phyloP scores from a whole-genome alignment of 2,113 vertebrate genomes.

The Burhinus oedicnemus region DNA sequence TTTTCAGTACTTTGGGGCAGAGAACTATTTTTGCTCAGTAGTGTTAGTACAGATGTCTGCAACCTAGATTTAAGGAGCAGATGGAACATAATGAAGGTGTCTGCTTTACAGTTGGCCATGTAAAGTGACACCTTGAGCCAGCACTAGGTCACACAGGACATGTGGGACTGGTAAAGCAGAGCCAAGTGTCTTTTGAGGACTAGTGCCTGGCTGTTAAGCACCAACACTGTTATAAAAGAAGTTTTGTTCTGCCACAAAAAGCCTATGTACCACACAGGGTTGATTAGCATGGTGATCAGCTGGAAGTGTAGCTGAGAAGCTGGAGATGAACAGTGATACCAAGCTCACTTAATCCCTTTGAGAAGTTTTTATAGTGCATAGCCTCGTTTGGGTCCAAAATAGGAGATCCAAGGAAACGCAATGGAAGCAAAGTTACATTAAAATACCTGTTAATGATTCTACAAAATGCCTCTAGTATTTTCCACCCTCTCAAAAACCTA shows the following conservation, averaged over 20 bases:
- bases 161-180: background rate
- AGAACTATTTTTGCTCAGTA: background rate
- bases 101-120: background rate
- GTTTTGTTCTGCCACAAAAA: background rate
- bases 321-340: background rate
- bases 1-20: background rate
- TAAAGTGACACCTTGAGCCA: background rate
- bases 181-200: background rate
- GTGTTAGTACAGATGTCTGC: background rate
- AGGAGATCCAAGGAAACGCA: background rate
- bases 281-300: background rate
- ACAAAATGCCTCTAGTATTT: background rate
- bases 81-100: background rate
- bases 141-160: background rate
- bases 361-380: background rate
- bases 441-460: background rate
- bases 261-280: accelerated
- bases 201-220: background rate
- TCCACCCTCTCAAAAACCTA: background rate
- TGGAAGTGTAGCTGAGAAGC: background rate
- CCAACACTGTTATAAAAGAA: background rate
- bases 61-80: background rate
- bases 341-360: background rate
- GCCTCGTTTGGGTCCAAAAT: background rate
- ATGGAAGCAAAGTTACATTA: background rate